Conservation (phyloP, 1,140 invertebrate genomes). For the Latrodectus geometricus region DNA sequence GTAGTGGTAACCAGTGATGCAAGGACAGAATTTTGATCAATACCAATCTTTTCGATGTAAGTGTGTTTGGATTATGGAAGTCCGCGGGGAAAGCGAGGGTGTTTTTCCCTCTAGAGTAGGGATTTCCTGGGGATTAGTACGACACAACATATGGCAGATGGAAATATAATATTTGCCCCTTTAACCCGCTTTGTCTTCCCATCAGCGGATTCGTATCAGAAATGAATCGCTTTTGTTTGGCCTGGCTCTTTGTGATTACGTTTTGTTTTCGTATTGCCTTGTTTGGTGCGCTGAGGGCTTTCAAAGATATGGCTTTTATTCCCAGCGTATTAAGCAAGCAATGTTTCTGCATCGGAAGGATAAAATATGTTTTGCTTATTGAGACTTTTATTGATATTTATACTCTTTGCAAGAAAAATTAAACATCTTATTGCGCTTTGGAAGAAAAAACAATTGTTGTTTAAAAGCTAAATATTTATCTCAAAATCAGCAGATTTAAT, state of each 20-base stretch:
- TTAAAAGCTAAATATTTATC: too few relatives aligned
- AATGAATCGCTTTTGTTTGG: not conserved
- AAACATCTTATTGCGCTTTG: too few relatives aligned
- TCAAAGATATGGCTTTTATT: not conserved
- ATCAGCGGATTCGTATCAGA: conserved; percentile 42
- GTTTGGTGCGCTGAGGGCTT: not conserved
- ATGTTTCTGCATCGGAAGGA: not conserved
- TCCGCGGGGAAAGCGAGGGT: not conserved
- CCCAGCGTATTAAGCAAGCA: not conserved
- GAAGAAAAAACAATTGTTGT: too few relatives aligned
- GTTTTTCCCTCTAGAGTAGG: conserved; percentile 16
- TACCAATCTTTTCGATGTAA: conserved; percentile 40
- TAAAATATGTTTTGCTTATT: not conserved
- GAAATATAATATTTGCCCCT: conserved; percentile 47
- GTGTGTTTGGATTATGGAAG: not conserved
- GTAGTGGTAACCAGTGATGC: not conserved
- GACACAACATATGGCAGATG: conserved; percentile 47
- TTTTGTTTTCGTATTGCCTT: not conserved
- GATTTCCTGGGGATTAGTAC: conserved; percentile 35
- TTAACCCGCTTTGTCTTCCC: conserved; percentile 27
- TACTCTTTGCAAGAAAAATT: too few relatives aligned
- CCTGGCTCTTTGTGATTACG: not conserved
- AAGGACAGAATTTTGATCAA: conserved; percentile 16
- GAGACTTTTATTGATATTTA: too few relatives aligned
- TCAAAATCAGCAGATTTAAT: too few relatives aligned